phyloP scores from a whole-genome alignment of 2,888 invertebrate genomes.

The Hirtodrosophila duncani region DNA sequence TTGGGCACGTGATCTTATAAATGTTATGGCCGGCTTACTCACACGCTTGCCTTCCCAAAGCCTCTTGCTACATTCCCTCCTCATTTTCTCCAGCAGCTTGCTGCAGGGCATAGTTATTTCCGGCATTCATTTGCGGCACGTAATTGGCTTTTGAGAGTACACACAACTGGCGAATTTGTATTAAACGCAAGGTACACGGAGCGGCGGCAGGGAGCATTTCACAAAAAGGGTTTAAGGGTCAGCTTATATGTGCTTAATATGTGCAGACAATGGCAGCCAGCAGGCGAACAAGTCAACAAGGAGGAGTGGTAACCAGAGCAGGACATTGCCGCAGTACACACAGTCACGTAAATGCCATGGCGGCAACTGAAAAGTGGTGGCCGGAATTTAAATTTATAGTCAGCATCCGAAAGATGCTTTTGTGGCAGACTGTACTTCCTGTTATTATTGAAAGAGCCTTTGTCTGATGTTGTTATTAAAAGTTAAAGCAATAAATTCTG shows the following conservation, averaged over 20 bases:
- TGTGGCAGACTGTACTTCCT: conserved; percentile 31
- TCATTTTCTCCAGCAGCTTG: too few species aligned
- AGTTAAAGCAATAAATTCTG: conserved; percentile 7
- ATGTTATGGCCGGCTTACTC: conserved; percentile 43
- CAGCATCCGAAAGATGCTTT: conserved; percentile 4
- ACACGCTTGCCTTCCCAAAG: neutral
- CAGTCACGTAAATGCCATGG: conserved; percentile 26
- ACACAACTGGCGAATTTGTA: conserved; percentile 62
- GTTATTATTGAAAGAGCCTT: conserved; percentile 34
- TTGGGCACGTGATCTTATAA: conserved; percentile 71
- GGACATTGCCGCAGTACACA: conserved; percentile 2
- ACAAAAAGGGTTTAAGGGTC: conserved; percentile 61
- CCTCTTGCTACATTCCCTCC: neutral
- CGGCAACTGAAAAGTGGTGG: neutral
- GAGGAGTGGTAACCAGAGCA: too few species aligned
- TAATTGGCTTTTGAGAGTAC: conserved; percentile 69
- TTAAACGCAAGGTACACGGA: conserved; percentile 50
- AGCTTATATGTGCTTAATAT: conserved; percentile 63
- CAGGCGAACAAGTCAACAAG: conserved; percentile 8
- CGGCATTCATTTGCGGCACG: conserved; percentile 58
- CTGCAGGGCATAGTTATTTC: too few species aligned
- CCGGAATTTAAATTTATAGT: too few species aligned
- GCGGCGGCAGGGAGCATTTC: conserved; percentile 14
- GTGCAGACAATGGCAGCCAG: conserved; percentile 20
- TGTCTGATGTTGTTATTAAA: conserved; percentile 11